phyloP scores from a whole-genome alignment of 1,140 invertebrate genomes.

The Chrysomallon squamiferum region DNA sequence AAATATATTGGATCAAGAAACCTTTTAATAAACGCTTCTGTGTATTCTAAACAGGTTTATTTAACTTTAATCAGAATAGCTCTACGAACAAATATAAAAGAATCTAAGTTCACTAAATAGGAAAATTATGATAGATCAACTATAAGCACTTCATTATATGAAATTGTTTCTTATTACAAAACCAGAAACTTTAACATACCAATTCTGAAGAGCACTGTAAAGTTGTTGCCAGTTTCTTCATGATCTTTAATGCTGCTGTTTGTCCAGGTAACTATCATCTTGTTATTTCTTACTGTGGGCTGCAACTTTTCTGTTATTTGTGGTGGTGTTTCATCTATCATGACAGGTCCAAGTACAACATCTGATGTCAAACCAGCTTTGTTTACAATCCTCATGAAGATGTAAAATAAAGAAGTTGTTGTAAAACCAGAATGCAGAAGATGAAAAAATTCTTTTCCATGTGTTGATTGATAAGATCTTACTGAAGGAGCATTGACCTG shows the following conservation, averaged over 20 bases:
- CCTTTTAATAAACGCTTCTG: no score
- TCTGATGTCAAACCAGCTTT: slow-evolving; percentile 27
- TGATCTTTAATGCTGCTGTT: slow-evolving; percentile 22
- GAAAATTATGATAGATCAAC: no score
- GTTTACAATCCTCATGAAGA: slow-evolving; percentile 25
- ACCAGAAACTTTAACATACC: no score
- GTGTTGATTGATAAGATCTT: slow-evolving; percentile 13
- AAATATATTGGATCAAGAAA: no score
- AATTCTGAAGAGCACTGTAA: slow-evolving; percentile 4
- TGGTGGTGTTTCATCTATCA: slow-evolving; percentile 38
- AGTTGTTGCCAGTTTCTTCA: slow-evolving; percentile 14
- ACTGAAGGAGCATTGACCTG: slow-evolving; percentile 13
- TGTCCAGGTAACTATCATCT: slow-evolving; percentile 18
- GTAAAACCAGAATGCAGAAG: slow-evolving; percentile 22
- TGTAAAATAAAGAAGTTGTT: slow-evolving; percentile 20
- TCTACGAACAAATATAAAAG: no score
- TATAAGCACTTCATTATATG: no score
- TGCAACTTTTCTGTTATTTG: slow-evolving; percentile 1
- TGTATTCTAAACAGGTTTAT: no score
- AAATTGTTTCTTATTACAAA: no score
- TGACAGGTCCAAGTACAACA: slow-evolving; percentile 25
- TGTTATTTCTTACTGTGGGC: slow-evolving; percentile 2
- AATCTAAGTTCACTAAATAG: no score
- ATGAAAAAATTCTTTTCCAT: slow-evolving; percentile 17
- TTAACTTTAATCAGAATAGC: no score